A percentile compares a stretch with the other conserved stretches of the same genome.
These are phyloP conservation scores for Eupithecia centaureata DNA, from an alignment of 2,888 invertebrate genomes.

Conservation along the genomic window DNA sequence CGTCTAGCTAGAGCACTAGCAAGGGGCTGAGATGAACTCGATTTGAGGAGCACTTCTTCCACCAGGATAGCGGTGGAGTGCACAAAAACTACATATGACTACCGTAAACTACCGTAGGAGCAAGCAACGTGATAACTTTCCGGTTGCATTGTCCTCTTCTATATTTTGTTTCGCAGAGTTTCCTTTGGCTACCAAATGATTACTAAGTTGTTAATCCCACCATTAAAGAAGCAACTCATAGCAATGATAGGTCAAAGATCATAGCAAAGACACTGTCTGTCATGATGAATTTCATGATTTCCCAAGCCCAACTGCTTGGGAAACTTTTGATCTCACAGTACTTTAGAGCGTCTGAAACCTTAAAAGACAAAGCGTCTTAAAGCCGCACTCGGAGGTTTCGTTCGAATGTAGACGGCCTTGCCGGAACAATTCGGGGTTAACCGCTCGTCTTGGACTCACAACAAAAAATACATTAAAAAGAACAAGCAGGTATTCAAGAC, in stretches of 20 bases:
- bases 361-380: conserved; percentile 24
- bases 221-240: no score
- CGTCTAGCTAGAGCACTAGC: background rate
- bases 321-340: background rate
- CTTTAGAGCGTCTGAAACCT: conserved; percentile 4
- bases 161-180: background rate
- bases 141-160: background rate
- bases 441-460: conserved; percentile 51
- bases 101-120: no score
- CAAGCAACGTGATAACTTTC: background rate
- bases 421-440: conserved; percentile 72
- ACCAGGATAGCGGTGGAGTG: background rate
- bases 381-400: conserved; percentile 50
- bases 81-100: background rate
- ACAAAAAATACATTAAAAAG: conserved; percentile 32
- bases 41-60: background rate
- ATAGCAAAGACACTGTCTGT: background rate
- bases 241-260: background rate
- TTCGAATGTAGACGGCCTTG: conserved; percentile 78
- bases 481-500: conserved; percentile 5
- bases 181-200: background rate
- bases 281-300: no score
- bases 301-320: background rate
- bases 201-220: no score
- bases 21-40: background rate